These are phyloP conservation scores for Oceanodroma tethys DNA, from an alignment of 2,113 vertebrate genomes.

Conservation along the genomic window DNA sequence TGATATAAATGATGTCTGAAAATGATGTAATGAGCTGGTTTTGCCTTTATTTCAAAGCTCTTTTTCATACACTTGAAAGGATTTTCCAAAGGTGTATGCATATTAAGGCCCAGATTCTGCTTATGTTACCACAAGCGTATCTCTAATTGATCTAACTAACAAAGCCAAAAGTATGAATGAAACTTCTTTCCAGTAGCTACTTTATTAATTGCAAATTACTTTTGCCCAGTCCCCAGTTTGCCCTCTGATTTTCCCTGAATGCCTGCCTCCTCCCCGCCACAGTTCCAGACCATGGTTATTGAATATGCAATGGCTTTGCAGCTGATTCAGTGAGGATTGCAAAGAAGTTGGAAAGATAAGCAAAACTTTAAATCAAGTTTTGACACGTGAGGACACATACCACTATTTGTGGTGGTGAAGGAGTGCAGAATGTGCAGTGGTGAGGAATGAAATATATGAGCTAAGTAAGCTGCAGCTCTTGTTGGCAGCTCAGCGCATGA, in stretches of 20 bases:
- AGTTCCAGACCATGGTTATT: neutral
- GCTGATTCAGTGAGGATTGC: neutral
- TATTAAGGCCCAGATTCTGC: neutral
- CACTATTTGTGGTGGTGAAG: neutral
- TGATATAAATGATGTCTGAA: neutral
- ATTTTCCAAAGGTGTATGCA: neutral
- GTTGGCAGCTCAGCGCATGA: neutral
- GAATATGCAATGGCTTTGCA: neutral
- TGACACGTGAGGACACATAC: neutral
- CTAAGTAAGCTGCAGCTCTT: neutral
- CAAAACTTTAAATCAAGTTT: neutral
- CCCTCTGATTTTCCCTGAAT: neutral
- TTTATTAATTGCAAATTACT: neutral
- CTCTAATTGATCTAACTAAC: neutral
- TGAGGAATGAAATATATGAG: neutral
- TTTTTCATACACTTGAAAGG: neutral
- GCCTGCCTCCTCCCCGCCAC: neutral
- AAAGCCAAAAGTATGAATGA: neutral
- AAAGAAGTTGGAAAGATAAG: neutral
- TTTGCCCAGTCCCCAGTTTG: neutral
- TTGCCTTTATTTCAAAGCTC: neutral
- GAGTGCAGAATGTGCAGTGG: neutral
- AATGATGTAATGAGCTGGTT: conserved; percentile 34
- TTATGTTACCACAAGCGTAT: neutral
- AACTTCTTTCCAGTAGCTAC: neutral